phyloP scores from a whole-genome alignment of 1,140 invertebrate species.

The Drosophila triauraria region DNA sequence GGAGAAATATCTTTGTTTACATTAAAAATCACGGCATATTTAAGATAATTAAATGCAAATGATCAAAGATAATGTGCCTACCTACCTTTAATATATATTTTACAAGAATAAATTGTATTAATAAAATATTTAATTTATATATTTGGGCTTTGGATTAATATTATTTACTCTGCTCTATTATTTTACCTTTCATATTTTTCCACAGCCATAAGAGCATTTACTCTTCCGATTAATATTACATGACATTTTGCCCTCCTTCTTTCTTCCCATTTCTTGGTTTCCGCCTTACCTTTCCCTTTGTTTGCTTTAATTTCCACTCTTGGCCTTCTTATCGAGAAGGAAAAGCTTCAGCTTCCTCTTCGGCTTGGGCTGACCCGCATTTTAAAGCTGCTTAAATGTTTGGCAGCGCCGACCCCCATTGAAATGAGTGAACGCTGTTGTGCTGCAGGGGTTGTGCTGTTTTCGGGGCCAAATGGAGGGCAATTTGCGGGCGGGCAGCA shows the following conservation, averaged over 20 bases:
- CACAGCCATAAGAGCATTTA: constrained; percentile 6
- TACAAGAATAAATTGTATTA: background rate
- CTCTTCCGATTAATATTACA: background rate
- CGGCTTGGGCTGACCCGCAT: constrained; percentile 61
- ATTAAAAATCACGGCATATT: background rate
- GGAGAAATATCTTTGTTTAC: background rate
- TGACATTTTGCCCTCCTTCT: background rate
- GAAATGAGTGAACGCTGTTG: constrained; percentile 38
- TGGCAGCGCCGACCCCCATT: constrained; percentile 29
- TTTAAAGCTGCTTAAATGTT: constrained; percentile 76
- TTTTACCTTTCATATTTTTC: too few relatives aligned
- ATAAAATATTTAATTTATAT: background rate
- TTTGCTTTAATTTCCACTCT: constrained; percentile 60
- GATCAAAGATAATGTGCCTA: too few relatives aligned
- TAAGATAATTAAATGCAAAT: too few relatives aligned
- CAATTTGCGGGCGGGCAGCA: constrained; percentile 36
- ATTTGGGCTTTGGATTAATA: too few relatives aligned
- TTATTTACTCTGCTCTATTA: background rate
- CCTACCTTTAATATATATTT: background rate
- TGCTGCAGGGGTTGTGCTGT: constrained; percentile 7
- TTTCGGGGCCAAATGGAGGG: constrained; percentile 12
- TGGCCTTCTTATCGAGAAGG: constrained; percentile 56
- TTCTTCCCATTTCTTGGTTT: constrained; percentile 31
- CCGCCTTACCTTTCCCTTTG: constrained; percentile 45
- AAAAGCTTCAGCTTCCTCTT: constrained; percentile 32